A percentile compares a stretch with the other conserved stretches of the same genome.
phyloP scores from a whole-genome alignment of 2,113 vertebrate species.

The Malurus melanocephalus region DNA sequence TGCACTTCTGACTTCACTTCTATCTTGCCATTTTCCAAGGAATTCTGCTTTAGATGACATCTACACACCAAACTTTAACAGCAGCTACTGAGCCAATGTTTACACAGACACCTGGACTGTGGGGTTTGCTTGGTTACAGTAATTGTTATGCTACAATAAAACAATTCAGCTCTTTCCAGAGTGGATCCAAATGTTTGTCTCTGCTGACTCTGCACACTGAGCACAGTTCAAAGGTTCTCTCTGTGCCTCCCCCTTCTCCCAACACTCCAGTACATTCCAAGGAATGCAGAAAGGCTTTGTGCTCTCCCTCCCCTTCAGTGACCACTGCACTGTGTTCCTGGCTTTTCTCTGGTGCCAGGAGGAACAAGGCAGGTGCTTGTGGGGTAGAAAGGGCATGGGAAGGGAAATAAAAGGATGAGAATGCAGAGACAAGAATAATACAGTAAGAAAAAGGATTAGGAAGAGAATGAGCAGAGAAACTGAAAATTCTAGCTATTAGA shows the following conservation, averaged over 20 bases:
- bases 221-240: background rate
- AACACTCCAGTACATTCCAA: background rate
- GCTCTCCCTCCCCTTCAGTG: background rate
- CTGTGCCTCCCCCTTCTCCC: background rate
- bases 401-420: background rate
- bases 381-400: background rate
- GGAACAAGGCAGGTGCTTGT: background rate
- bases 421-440: background rate
- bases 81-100: background rate
- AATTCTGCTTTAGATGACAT: background rate
- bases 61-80: background rate
- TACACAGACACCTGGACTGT: background rate
- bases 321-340: background rate
- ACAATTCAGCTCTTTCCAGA: background rate
- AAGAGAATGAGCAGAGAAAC: background rate
- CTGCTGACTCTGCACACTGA: background rate
- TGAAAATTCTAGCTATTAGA: background rate
- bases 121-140: background rate
- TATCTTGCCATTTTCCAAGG: background rate
- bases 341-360: background rate
- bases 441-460: background rate
- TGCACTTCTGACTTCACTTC: background rate
- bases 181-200: background rate
- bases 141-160: background rate
- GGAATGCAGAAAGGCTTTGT: background rate